Evolutionary conservation across 2,113 vertebrate genomes (phyloP).

Genomic region (Protobothrops flavoviridis): DNA sequence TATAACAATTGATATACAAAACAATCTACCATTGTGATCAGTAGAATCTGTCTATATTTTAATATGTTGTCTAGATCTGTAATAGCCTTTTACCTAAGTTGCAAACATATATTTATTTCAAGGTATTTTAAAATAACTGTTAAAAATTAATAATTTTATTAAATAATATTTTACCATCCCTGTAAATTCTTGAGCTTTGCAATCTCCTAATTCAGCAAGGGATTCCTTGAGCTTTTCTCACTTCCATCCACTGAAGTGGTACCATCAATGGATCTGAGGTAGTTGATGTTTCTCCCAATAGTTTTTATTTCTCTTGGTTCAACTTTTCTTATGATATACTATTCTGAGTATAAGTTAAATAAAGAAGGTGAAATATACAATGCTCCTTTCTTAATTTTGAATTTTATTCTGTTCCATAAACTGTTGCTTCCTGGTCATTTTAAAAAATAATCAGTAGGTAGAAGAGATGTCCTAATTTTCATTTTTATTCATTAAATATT

Average conservation of each 20-base stretch:
- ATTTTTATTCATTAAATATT: too few relatives aligned
- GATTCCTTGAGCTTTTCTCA: not conserved
- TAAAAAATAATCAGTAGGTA: not conserved
- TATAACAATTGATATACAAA: not conserved
- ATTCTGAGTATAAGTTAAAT: not conserved
- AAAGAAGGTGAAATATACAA: not conserved
- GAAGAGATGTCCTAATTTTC: not conserved
- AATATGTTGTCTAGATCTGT: not conserved
- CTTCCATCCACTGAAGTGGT: not conserved
- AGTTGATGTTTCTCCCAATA: not conserved
- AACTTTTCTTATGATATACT: not conserved
- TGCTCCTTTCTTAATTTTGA: not conserved
- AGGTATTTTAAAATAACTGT: not conserved
- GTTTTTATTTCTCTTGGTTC: not conserved
- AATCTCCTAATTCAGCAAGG: not conserved
- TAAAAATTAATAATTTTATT: not conserved
- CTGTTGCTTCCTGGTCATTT: not conserved
- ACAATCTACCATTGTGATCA: not conserved
- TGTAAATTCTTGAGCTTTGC: not conserved
- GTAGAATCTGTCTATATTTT: not conserved
- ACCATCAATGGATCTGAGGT: not conserved
- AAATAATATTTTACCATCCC: not conserved
- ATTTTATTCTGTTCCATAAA: not conserved
- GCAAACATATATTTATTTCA: not conserved
- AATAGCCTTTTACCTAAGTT: not conserved